Evolutionary conservation across 1,140 invertebrate genomes (phyloP), one percentile per base, ranked within the genome.

Genomic region (Drosophila rufa): DNA sequence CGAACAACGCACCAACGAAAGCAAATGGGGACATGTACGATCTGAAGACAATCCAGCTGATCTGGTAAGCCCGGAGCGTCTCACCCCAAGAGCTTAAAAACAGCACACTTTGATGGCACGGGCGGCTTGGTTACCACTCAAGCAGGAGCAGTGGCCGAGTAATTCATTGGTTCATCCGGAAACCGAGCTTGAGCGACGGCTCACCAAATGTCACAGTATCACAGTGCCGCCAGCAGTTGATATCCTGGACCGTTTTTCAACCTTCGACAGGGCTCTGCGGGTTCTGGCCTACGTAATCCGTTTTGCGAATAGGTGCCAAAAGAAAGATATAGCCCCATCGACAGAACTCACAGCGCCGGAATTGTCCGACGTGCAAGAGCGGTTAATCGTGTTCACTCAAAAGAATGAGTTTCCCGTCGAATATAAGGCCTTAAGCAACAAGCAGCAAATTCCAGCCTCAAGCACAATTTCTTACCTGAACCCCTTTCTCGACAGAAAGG

Each of bases 351-450:
- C 14, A 17, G 38, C 19, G 2, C 25, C 40, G 22, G 38, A 56
- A 19, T 22, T 58, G 15, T 43, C 40, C 4, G 22, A 58, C 9
- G 40, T 43, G 4, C 55, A 58, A 57, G 55, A 58, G 40, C 11
- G 38, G 8, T 9, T 58, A 15, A 43, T 58, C 15, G 55, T 58
- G 40, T 15, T 43, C 36, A 30, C 40, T 27, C 40, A 30, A 27
- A n/a, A 4, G 0, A 42, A 27, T 19, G 19, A 19, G 19, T 19
- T 19, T 19, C 19, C 19, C 19, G 19, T 19, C 19, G 19, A 19
- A 19, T 19, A 19, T 19, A 19, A 19, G 19, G 19, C 19, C 19
- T 19, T 19, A 19, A 19, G 19, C 25, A 59, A 59, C 9, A 46
- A 46, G 42, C 57, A 15, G 7, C 9, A 33, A 4, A 33, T 59